A percentile compares a stretch with the other conserved stretches of the same genome.
phyloP scores from a whole-genome alignment of 2,888 invertebrate genomes.

The Aphodius sticticus region DNA sequence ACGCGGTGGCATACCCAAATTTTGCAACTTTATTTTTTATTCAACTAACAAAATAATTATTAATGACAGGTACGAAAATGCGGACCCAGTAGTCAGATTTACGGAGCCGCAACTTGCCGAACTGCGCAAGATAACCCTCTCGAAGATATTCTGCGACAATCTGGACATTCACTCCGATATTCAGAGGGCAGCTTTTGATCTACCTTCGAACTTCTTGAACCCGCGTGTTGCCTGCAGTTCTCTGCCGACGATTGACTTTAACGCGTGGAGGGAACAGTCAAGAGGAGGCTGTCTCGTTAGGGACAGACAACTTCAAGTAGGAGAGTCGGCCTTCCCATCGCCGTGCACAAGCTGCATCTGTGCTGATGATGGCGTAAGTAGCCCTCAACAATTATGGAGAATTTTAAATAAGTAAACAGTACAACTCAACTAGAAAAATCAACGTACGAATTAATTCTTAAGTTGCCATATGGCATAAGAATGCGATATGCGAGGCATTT shows the following conservation, averaged over 20 bases:
- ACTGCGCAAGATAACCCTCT: conserved; percentile 83
- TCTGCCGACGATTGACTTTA: conserved; percentile 81
- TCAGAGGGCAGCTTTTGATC: conserved; percentile 88
- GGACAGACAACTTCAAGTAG: conserved; percentile 78
- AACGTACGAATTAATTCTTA: no score
- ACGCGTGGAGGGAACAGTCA: conserved; percentile 83
- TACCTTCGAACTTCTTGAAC: conserved; percentile 91
- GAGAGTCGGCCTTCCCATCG: conserved; percentile 87
- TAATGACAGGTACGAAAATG: conserved; percentile 80
- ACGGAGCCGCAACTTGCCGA: conserved; percentile 88
- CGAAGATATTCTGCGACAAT: conserved; percentile 90
- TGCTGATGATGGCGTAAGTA: conserved; percentile 82
- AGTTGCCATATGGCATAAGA: neutral
- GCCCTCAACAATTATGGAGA: neutral
- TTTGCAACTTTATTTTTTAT: conserved; percentile 6
- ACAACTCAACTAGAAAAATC: neutral
- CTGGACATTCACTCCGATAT: conserved; percentile 85
- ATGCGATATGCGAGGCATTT: no score
- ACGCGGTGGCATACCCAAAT: neutral
- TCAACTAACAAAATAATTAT: neutral
- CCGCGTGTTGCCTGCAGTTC: conserved; percentile 86
- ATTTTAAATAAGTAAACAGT: neutral
- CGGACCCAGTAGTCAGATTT: conserved; percentile 79
- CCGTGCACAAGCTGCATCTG: conserved; percentile 92
- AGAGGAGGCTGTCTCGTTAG: conserved; percentile 83